A percentile compares a stretch with the other conserved stretches of the same genome.
Conservation (phyloP, 2,797 vertebrate species). For the Centropyge bicolor region DNA sequence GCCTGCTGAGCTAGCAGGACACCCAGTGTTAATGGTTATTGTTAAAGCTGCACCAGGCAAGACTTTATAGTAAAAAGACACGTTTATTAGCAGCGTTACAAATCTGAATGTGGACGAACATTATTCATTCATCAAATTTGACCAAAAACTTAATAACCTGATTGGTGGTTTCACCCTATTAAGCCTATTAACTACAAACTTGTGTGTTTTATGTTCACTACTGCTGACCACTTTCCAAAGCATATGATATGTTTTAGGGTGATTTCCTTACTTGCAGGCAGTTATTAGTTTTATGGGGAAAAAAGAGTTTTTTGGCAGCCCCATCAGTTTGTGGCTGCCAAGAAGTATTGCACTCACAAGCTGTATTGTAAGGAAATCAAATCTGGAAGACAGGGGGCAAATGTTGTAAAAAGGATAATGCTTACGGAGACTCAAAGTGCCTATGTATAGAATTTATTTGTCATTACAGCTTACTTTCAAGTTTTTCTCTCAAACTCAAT, state of each 20-base stretch:
- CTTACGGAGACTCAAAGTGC: background rate
- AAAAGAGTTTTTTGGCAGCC: conserved; percentile 15
- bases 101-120: background rate
- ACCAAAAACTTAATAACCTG: background rate
- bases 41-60: background rate
- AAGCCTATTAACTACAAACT: background rate
- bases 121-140: background rate
- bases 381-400: conserved; percentile 19
- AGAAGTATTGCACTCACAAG: conserved; percentile 14
- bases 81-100: background rate
- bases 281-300: conserved; percentile 10
- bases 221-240: conserved; percentile 11
- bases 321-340: conserved; percentile 7
- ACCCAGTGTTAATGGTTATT: background rate
- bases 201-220: background rate
- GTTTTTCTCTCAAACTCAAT: background rate
- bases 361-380: conserved; percentile 3
- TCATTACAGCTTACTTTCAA: background rate
- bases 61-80: background rate
- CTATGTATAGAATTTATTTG: background rate
- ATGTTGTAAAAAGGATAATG: conserved; percentile 5
- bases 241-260: background rate
- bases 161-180: background rate
- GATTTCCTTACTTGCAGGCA: conserved; percentile 4
- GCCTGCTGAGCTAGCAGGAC: background rate